Base-by-base conservation (phyloP, 2,888 invertebrate genomes). In the Coenonympha glycerion region DNA sequence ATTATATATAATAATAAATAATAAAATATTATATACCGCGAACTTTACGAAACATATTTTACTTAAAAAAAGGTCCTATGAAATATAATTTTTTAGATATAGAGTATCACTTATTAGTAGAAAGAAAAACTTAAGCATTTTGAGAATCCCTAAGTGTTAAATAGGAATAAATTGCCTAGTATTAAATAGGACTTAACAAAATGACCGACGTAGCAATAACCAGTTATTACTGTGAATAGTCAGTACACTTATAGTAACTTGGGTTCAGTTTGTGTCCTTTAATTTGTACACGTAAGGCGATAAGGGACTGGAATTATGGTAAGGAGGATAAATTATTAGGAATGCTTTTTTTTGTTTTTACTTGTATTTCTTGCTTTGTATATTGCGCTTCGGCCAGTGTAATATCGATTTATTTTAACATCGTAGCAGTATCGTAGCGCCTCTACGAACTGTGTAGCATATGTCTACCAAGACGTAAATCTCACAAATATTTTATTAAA, bases 191-290 rank as follows among this genome's bases (percentile, higher is more conserved):
- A 30, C 2, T 6, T 13, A 44, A 31, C 42, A 21, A 33, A 44
- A 44, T 44, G 44, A 3, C 18, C 28, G 44, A 56, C 53, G 22
- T 8, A 22, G 21, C 11, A 22, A 39, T 39, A 24, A 39, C 39
- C 24, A 28, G 40, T 18, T 6, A 26, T 26, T 40, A 40, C 5
- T 6, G n/a, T 9, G n/a, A 40, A 6, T 15, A 44, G 9, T 4
- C 3, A 22, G n/a, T 6, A 37, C 19, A 19, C 36, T 21, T n/a
- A n/a, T n/a, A 21, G 21, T 21, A 37, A 22, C 21, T n/a, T 6
- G 11, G 6, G 24, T 24, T 24, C 24, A 24, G 8, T 11, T 11
- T 24, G 39, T 24, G 22, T 24, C 24, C 39, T 24, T 39, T 39
- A 24, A 39, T 24, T 39, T 39, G 24, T 22, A 1, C 15, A 24